These are phyloP conservation scores for Aptenodytes patagonicus DNA, from an alignment of 2,113 vertebrate genomes.

Conservation along the genomic window DNA sequence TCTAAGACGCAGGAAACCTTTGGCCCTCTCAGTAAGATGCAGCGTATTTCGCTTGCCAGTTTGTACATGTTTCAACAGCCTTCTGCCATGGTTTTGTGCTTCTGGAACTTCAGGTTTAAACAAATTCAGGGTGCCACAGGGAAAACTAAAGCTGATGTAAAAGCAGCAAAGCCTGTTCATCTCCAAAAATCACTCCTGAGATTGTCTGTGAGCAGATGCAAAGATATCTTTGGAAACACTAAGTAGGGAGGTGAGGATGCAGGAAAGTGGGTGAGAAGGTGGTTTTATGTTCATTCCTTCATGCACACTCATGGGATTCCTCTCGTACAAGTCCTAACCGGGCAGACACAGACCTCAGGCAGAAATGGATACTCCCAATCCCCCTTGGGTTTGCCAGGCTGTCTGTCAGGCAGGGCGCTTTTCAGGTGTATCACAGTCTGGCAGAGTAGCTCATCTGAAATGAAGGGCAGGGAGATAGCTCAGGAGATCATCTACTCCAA, in stretches of 20 bases:
- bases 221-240: constrained; percentile 25
- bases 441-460: background rate
- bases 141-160: background rate
- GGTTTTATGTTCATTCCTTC: background rate
- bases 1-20: background rate
- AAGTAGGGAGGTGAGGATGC: background rate
- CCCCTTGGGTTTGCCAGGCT: background rate
- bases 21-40: background rate
- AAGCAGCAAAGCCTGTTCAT: constrained; percentile 20
- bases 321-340: background rate
- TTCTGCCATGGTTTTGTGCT: background rate
- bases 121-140: constrained; percentile 18
- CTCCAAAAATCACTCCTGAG: background rate
- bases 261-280: background rate
- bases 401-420: background rate
- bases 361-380: background rate
- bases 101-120: constrained; percentile 46
- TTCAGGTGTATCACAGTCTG: background rate
- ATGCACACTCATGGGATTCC: background rate
- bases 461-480: background rate
- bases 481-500: background rate
- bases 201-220: background rate
- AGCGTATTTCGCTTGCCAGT: background rate
- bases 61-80: constrained; percentile 1
- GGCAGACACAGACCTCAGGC: background rate